Evolutionary conservation across 2,797 vertebrate genomes (phyloP).

Genomic region (Neostethus bicornis): DNA sequence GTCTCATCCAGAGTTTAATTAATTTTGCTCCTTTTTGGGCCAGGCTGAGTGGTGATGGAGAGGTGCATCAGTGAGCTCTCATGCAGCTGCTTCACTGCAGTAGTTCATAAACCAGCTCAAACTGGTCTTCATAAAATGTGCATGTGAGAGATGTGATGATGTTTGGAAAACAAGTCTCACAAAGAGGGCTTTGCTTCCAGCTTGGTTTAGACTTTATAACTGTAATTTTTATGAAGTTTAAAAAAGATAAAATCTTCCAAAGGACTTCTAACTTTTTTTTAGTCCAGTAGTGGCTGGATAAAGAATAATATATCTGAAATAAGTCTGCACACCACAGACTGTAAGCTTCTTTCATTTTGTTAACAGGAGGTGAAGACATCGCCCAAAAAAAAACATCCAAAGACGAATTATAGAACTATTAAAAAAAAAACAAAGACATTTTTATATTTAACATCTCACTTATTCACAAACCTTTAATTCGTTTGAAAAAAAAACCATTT

Average conservation of each 20-base stretch:
- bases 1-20: conserved; percentile 82
- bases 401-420: not conserved
- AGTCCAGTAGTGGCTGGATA: conserved; percentile 9
- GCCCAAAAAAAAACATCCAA: too few species aligned
- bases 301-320: conserved; percentile 20
- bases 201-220: conserved; percentile 15
- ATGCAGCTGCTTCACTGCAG: conserved; percentile 50
- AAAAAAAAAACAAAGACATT: not conserved
- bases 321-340: conserved; percentile 5
- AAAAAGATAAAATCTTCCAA: conserved; percentile 25
- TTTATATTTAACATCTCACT: not conserved
- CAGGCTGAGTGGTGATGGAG: conserved; percentile 65
- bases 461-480: not conserved
- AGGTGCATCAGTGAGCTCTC: conserved; percentile 59
- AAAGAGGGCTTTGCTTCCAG: conserved; percentile 10
- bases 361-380: too few species aligned
- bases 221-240: conserved; percentile 24
- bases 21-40: conserved; percentile 74
- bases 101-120: conserved; percentile 57
- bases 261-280: not conserved
- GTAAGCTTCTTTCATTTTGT: not conserved
- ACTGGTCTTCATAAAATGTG: conserved; percentile 45
- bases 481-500: not conserved
- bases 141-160: conserved; percentile 62
- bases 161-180: conserved; percentile 47